Evolutionary conservation across 2,797 vertebrate species (phyloP).

Genomic region (Hippocampus kuda): DNA sequence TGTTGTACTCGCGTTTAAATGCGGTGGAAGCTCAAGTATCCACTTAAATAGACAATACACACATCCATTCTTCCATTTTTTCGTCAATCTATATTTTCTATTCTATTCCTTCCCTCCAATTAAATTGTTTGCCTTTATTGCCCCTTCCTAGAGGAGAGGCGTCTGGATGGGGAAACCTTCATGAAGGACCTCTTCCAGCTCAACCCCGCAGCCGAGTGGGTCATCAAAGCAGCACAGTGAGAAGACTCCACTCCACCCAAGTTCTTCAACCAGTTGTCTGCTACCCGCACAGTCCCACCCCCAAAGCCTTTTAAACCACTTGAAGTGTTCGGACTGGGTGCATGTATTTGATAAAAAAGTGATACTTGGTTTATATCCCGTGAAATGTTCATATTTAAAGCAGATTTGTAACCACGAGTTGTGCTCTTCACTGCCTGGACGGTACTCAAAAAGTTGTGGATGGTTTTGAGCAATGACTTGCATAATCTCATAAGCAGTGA

Average conservation of each 20-base stretch:
- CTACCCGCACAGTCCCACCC: neutral
- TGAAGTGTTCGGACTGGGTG: neutral
- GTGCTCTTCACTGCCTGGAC: neutral
- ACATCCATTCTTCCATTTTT: too few species aligned
- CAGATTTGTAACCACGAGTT: slow-evolving; percentile 32
- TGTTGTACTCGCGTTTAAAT: neutral
- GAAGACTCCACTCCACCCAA: slow-evolving; percentile 34
- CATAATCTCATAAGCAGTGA: neutral
- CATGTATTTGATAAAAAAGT: neutral
- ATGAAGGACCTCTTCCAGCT: slow-evolving; percentile 90
- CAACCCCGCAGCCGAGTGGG: slow-evolving; percentile 92
- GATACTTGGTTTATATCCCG: slow-evolving; percentile 1
- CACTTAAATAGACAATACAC: neutral
- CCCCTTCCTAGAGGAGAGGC: slow-evolving; percentile 75
- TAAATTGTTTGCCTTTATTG: neutral
- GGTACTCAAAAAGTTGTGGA: neutral
- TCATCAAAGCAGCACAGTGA: slow-evolving; percentile 76
- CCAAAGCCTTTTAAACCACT: neutral
- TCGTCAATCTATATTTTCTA: too few species aligned
- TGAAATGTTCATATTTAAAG: slow-evolving; percentile 12
- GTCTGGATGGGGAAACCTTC: slow-evolving; percentile 81
- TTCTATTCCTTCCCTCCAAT: too few species aligned
- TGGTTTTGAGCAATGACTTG: neutral
- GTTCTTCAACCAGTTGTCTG: neutral
- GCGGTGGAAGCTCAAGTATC: neutral